Evolutionary conservation across 2,888 invertebrate species (phyloP).

Genomic region (Priocnemis perturbator): DNA sequence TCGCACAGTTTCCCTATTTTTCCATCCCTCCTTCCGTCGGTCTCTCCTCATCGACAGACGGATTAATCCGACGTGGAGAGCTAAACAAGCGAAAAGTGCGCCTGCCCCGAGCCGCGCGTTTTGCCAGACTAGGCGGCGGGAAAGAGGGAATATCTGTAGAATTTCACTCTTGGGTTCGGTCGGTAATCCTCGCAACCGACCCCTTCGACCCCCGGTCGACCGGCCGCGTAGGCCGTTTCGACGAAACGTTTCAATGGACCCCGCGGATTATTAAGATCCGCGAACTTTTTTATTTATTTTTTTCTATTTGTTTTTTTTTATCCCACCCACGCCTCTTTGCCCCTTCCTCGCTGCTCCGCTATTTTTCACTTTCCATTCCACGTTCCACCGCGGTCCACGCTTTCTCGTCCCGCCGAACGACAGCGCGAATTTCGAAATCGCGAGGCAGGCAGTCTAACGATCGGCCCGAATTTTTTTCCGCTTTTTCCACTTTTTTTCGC

Average conservation of each 20-base stretch:
- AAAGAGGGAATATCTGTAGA: conserved; percentile 46
- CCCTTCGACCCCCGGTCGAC: background rate
- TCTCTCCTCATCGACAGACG: conserved; percentile 48
- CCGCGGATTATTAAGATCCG: conserved; percentile 50
- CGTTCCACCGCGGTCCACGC: too few relatives aligned
- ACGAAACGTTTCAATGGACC: conserved; percentile 43
- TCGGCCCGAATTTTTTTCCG: too few relatives aligned
- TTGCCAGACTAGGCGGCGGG: background rate
- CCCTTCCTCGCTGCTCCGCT: background rate
- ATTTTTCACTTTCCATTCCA: too few relatives aligned
- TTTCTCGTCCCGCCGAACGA: too few relatives aligned
- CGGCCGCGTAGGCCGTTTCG: conserved; percentile 37
- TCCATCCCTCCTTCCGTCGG: background rate
- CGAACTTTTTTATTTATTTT: conserved; percentile 38
- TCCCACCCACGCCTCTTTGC: conserved; percentile 15
- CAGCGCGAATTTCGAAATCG: too few relatives aligned
- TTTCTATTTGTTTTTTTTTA: too few relatives aligned
- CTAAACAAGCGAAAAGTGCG: conserved; percentile 53
- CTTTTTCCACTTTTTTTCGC: too few relatives aligned
- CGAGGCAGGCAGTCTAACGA: too few relatives aligned
- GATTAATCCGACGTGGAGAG: conserved; percentile 58
- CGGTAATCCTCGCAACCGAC: background rate
- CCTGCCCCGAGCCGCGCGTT: conserved; percentile 14
- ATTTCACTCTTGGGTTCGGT: conserved; percentile 41
- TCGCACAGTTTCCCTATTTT: background rate